Evolutionary conservation across 2,888 invertebrate species (phyloP).

Genomic region (Dascillus cervinus): DNA sequence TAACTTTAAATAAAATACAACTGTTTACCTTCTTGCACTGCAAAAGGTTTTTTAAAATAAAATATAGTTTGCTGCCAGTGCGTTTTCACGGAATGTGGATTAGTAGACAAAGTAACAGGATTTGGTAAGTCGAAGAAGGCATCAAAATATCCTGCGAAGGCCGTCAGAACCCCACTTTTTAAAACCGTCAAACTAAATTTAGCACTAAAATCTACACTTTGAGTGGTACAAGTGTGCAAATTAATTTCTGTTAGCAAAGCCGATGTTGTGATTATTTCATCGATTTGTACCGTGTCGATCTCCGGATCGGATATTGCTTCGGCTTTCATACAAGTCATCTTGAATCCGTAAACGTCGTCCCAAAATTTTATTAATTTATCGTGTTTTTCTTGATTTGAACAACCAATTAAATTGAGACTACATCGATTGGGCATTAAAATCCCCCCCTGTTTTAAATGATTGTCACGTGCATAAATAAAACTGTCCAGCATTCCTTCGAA

Average conservation of each 20-base stretch:
- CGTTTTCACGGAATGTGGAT: constrained; percentile 65
- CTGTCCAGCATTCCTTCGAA: constrained; percentile 97
- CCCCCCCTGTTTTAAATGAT: constrained; percentile 69
- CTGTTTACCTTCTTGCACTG: constrained; percentile 55
- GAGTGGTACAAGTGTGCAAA: constrained; percentile 62
- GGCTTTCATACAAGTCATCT: constrained; percentile 85
- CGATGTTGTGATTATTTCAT: constrained; percentile 59
- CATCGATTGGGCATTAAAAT: constrained; percentile 77
- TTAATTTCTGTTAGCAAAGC: constrained; percentile 64
- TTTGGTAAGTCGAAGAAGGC: constrained; percentile 70
- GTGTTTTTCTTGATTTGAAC: constrained; percentile 51
- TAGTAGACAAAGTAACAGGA: constrained; percentile 66
- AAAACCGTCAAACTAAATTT: constrained; percentile 59
- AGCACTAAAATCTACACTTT: constrained; percentile 64
- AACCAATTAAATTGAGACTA: constrained; percentile 69
- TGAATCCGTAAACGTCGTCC: constrained; percentile 90
- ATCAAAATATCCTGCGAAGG: constrained; percentile 88
- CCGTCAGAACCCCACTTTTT: constrained; percentile 63
- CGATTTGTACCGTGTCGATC: constrained; percentile 57
- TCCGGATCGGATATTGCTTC: constrained; percentile 74
- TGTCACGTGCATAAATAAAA: constrained; percentile 80
- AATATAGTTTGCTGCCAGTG: constrained; percentile 96
- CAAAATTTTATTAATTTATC: constrained; percentile 73
- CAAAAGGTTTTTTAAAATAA: constrained; percentile 65
- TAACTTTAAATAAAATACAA: constrained; percentile 26